phyloP scores from a whole-genome alignment of 2,797 vertebrate genomes.

The Tympanoctomys barrerae region DNA sequence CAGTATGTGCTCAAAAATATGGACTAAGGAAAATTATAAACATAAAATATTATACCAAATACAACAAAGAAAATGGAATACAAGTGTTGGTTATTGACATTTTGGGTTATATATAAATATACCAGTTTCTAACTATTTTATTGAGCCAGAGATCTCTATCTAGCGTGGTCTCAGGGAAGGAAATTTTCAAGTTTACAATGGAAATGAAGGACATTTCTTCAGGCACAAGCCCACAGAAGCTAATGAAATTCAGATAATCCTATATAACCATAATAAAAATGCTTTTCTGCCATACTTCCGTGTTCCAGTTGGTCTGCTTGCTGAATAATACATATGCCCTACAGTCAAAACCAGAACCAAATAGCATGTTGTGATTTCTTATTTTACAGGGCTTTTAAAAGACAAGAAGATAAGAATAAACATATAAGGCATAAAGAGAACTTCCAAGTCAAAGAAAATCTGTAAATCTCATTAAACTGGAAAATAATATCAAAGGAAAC shows the following conservation, averaged over 20 bases:
- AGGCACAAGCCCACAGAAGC: slow-evolving; percentile 34
- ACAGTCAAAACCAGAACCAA: slow-evolving; percentile 56
- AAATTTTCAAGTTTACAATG: slow-evolving; percentile 37
- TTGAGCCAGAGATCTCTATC: neutral
- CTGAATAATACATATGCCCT: slow-evolving; percentile 69
- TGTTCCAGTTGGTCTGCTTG: slow-evolving; percentile 68
- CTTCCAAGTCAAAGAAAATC: slow-evolving; percentile 21
- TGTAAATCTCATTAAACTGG: slow-evolving; percentile 52
- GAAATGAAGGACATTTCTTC: slow-evolving; percentile 53
- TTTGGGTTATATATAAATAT: slow-evolving; percentile 35
- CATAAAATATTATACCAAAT: neutral
- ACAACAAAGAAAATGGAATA: neutral
- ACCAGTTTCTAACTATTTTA: neutral
- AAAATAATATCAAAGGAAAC: slow-evolving; percentile 59
- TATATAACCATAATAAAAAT: slow-evolving; percentile 72
- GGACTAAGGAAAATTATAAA: neutral
- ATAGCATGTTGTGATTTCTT: slow-evolving; percentile 59
- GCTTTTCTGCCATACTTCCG: slow-evolving; percentile 29
- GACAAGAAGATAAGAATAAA: slow-evolving; percentile 56
- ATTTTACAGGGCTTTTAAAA: slow-evolving; percentile 46
- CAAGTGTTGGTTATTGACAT: neutral
- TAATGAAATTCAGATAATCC: slow-evolving; percentile 70
- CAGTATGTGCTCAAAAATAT: neutral
- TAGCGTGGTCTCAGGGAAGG: neutral
- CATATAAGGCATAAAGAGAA: slow-evolving; percentile 40